A percentile compares a stretch with the other conserved stretches of the same genome.
phyloP scores from a whole-genome alignment of 2,888 invertebrate genomes.

The Rhamphomyia laevipes region DNA sequence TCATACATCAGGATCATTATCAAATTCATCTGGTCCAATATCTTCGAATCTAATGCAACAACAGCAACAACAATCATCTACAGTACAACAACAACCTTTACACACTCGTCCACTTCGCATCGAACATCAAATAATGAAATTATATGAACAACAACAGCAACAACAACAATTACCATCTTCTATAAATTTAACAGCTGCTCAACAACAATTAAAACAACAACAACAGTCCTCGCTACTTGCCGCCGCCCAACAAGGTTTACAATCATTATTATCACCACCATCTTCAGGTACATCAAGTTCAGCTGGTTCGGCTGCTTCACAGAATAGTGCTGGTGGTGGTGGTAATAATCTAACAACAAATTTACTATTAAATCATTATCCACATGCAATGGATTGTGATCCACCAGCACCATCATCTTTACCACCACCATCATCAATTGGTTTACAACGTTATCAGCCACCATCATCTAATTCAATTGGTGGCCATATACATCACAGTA shows the following conservation, averaged over 20 bases:
- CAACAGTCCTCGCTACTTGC: slow-evolving; percentile 17
- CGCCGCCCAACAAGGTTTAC: slow-evolving; percentile 24
- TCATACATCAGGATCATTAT: slow-evolving; percentile 21
- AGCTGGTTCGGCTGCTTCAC: slow-evolving; percentile 15
- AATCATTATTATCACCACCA: slow-evolving; percentile 23
- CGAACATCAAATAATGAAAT: slow-evolving; percentile 20
- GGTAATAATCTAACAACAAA: slow-evolving; percentile 4
- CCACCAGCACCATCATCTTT: slow-evolving; percentile 42
- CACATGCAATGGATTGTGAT: slow-evolving; percentile 60
- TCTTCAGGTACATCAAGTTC: slow-evolving; percentile 17
- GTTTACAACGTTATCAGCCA: slow-evolving; percentile 10
- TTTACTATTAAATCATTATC: slow-evolving; percentile 8
- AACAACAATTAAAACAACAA: slow-evolving; percentile 18
- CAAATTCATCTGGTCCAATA: slow-evolving; percentile 13
- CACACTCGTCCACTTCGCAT: slow-evolving; percentile 12
- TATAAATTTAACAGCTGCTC: background rate
- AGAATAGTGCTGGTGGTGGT: slow-evolving; percentile 8
- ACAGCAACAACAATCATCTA: background rate
- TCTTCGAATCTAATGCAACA: background rate
- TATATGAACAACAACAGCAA: slow-evolving; percentile 20
- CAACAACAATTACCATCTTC: slow-evolving; percentile 4
- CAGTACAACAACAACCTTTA: slow-evolving; percentile 19
- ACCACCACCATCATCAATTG: slow-evolving; percentile 7
- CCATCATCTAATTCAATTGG: slow-evolving; percentile 13
- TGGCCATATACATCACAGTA: slow-evolving; percentile 18